Base-by-base conservation (phyloP, 2,888 invertebrate genomes). In the Keiferia lycopersicella region DNA sequence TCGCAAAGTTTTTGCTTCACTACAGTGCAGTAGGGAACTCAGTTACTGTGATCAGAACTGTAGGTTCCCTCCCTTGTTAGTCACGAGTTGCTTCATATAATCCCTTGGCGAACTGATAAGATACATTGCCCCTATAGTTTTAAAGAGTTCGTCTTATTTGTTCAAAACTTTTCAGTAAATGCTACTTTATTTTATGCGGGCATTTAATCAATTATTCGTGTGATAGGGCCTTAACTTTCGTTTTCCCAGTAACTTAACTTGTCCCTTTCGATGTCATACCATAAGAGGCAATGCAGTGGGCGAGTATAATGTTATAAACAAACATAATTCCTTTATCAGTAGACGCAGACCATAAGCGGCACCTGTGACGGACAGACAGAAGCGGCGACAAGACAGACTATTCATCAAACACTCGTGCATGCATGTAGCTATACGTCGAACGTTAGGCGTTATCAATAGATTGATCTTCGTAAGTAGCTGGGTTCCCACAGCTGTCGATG, bases 401-500 rank as follows among this genome's bases (percentile, higher is more conserved):
- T 88, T 79, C 77, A 86, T 88, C 88, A 89, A 84, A 75, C 78
- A 70, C 81, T 83, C 83, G 73, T 71, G 72, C 62, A 66, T 69
- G 70, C 69, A 66, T 69, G 70, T 69, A 73, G 70, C 76, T 74
- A 76, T 82, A 77, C 73, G 68, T 74, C 73, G 73, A 68, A 70
- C 70, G 60, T 64, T 66, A 67, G 63, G 67, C 67, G 64, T 76
- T 84, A 82, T 84, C 83, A 70, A 63, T 63, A 73, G 70, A 82
- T 81, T 78, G 79, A 86, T 87, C 83, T 72, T 63, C 70, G 70
- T 62, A 65, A 64, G 66, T 50, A 66, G 66, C 61, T 41, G 56
- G 14, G 67, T 69, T 70, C 68, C 68, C 70, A 69, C 65, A 69
- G 65, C 34, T 63, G 50, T 45, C 30, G 56, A 56, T 26, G 6